Base-by-base conservation (phyloP, 1,140 invertebrate genomes). In the Bombus sibiricus region DNA sequence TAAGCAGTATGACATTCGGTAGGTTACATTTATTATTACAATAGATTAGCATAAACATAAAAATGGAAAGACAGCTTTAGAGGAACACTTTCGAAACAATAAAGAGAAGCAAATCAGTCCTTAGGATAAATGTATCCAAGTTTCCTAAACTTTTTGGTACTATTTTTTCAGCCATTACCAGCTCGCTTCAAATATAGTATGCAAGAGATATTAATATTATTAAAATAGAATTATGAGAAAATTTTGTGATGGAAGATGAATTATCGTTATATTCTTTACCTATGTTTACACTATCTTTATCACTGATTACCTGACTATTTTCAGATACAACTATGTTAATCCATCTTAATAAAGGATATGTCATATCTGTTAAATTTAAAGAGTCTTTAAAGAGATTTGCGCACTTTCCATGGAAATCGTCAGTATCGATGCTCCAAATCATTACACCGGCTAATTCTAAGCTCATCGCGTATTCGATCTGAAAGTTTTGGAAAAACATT, bases 361-460 rank as follows among this genome's bases (percentile, higher is more conserved):
- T 81, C 0, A 28, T 3, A 0, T 64, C 43, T 32, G 28, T 78
- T 25, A 22, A 18, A 47, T 79, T 43, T 62, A 90, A 69, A 53
- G 78, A 74, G 39, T 96, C 94, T 0, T 95, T 94, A 95, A 68
- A 39, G 87, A 66, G 47, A 53, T 53, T 53, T 66, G 94, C 88
- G 89, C 97, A 98, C 47, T 96, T 95, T 0, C 97, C 97, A 3
- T 94, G 94, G 91, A 98, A 98, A 92, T 98, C 97, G 86, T 98
- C 97, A 0, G 97, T 97, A 89, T 98, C 97, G 64, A 97, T 96
- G 69, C 97, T 97, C 98, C 98, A 98, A 5, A 98, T 96, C 97
- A 98, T 98, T 1, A 97, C 96, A n/a, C 98, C 98, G 0, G 96
- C 97, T 15, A 98, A 91, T 32, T 96, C 95, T 86, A 97, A 96